phyloP scores from a whole-genome alignment of 2,888 invertebrate species.

The Microdon myrmicae region DNA sequence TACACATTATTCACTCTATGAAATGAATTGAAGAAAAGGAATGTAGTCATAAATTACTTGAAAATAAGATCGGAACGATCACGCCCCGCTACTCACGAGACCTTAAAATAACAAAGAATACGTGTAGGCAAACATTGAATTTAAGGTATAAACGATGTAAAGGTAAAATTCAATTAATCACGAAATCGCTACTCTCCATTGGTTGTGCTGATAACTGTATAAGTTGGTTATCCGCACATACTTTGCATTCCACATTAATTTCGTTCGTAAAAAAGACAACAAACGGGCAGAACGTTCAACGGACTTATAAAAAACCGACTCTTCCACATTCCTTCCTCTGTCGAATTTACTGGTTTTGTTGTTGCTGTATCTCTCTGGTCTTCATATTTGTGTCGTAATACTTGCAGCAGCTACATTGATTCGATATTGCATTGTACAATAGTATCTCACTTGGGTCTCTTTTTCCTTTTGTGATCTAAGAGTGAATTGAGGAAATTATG shows the following conservation, averaged over 20 bases:
- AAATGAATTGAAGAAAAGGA: no score
- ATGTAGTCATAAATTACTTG: constrained; percentile 17
- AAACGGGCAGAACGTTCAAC: constrained; percentile 30
- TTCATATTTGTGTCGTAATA: constrained; percentile 16
- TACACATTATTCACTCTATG: no score
- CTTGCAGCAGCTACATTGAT: constrained; percentile 22
- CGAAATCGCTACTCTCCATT: constrained; percentile 20
- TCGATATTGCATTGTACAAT: constrained; percentile 35
- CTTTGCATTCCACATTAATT: constrained; percentile 41
- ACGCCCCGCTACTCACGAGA: constrained; percentile 9
- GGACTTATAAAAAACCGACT: constrained; percentile 32
- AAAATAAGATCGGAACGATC: constrained; percentile 21
- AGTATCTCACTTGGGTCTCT: constrained; percentile 21
- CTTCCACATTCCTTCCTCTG: constrained; percentile 47
- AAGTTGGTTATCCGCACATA: constrained; percentile 40
- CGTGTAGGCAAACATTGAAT: background rate
- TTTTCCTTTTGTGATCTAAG: background rate
- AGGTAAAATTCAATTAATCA: constrained; percentile 31
- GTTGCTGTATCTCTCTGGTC: constrained; percentile 21
- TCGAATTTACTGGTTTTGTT: constrained; percentile 46
- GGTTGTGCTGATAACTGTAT: constrained; percentile 41
- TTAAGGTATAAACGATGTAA: constrained; percentile 4
- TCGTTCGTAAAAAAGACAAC: constrained; percentile 20
- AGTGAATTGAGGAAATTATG: no score
- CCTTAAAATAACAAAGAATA: background rate